Base-by-base conservation (phyloP, 2,113 vertebrate genomes). In the Hippocampus abdominalis region DNA sequence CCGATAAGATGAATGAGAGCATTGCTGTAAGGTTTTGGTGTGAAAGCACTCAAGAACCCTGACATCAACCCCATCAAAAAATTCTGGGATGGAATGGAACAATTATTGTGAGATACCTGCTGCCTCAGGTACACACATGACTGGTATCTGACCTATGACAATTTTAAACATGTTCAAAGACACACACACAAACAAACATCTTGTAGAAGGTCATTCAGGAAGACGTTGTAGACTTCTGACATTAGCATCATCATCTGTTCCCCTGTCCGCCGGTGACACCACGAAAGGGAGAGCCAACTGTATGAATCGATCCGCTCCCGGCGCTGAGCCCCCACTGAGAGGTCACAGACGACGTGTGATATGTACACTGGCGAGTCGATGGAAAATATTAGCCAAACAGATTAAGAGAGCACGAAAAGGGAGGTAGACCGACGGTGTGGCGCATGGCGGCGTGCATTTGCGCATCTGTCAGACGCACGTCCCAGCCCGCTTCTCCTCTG, bases 371-470 rank as follows among this genome's bases (percentile, higher is more conserved):
- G 67, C 42, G 65, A 84, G 88, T 89, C 87, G 84, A 88, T 87
- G 78, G 78, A 86, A 88, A 89, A 90, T 87, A 86, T 87, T 88
- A 85, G 81, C 76, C 82, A 75, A 89, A 80, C 80, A 80, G 84
- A 81, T 88, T 84, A 84, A 80, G 68, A 70, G 81, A 80, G 75
- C 64, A 51, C 48, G 18, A 20, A 20, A 20, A 51, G 72, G 25
- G 68, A 66, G 71, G 32, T 27, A 68, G 73, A 81, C 74, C 80
- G 71, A 64, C 80, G 54, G 78, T 9, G 72, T 81, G 25, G 72
- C 65, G 80, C 75, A 80, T 84, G 80, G 76, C 82, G 78, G 83
- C 63, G 60, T 64, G 70, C 62, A 74, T 64, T 40, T 44, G 32
- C 57, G 69, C 77, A 70, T 44, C 79, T 78, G 78, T 81, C 77